A percentile compares a stretch with the other conserved stretches of the same genome.
Evolutionary conservation across 2,797 vertebrate species (phyloP).

Genomic region (Kryptopterus vitreolus): DNA sequence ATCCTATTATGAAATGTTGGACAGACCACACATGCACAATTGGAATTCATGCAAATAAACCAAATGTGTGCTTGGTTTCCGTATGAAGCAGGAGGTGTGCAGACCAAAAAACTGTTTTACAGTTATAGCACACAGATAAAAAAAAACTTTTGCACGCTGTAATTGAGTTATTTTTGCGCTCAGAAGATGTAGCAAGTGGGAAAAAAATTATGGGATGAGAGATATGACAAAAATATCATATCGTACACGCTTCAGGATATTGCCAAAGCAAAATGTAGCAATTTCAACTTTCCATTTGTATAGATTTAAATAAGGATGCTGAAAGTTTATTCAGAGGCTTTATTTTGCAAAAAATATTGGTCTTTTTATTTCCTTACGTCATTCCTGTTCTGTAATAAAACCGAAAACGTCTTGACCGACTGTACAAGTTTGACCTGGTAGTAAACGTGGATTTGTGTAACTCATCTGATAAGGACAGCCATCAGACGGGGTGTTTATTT

Average conservation of each 20-base stretch:
- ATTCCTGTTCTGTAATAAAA: background rate
- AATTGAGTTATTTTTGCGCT: background rate
- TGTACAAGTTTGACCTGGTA: background rate
- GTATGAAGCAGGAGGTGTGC: background rate
- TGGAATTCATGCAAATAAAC: background rate
- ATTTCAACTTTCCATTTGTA: too few relatives aligned
- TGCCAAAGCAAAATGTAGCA: too few relatives aligned
- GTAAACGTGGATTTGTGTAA: background rate
- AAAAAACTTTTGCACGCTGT: background rate
- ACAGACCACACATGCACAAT: too few relatives aligned
- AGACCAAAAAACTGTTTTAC: background rate
- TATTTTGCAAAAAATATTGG: too few relatives aligned
- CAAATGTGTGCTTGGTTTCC: background rate
- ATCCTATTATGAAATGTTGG: too few relatives aligned
- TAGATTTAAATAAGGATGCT: too few relatives aligned
- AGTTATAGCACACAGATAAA: background rate
- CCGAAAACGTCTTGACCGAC: too few relatives aligned
- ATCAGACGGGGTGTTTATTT: background rate
- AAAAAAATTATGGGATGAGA: background rate
- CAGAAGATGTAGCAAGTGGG: background rate
- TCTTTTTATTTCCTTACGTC: background rate
- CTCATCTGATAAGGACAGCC: background rate
- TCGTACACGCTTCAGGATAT: too few relatives aligned
- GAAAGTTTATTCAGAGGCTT: too few relatives aligned
- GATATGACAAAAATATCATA: background rate